Evolutionary conservation across 2,888 invertebrate genomes (phyloP).

Genomic region (Nemurella pictetii): DNA sequence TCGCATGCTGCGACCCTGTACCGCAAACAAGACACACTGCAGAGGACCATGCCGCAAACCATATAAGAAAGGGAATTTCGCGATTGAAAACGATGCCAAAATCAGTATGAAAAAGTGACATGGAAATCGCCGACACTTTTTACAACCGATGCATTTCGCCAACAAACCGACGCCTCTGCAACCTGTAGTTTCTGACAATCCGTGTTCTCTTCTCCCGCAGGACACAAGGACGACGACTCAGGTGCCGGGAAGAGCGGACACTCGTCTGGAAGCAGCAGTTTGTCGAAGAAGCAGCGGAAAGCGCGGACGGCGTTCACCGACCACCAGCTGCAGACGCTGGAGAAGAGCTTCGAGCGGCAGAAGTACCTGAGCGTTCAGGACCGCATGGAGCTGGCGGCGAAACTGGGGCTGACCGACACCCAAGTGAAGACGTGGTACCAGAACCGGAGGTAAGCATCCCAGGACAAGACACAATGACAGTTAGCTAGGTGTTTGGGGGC

Average conservation of each 20-base stretch:
- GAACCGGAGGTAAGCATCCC: constrained; percentile 89
- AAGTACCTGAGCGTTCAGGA: constrained; percentile 97
- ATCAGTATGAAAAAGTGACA: not conserved
- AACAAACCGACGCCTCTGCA: not conserved
- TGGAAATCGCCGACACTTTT: not conserved
- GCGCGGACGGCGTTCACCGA: constrained; percentile 98
- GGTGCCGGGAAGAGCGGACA: constrained; percentile 50
- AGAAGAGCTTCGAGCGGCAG: constrained; percentile 95
- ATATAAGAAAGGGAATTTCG: not conserved
- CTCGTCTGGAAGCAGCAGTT: constrained; percentile 54
- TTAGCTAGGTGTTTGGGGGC: too few species aligned
- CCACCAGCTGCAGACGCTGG: constrained; percentile 93
- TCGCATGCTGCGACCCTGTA: not conserved
- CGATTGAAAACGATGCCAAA: too few species aligned
- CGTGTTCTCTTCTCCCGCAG: constrained; percentile 55
- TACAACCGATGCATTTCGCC: too few species aligned
- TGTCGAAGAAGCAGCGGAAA: constrained; percentile 93
- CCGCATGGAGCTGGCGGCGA: constrained; percentile 96
- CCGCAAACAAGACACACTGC: not conserved
- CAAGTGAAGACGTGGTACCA: constrained; percentile 99
- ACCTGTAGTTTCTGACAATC: not conserved
- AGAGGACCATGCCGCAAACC: too few species aligned
- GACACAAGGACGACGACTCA: constrained; percentile 79
- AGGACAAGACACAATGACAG: too few species aligned
- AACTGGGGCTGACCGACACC: constrained; percentile 94